Conservation (phyloP, 2,797 vertebrate genomes). For the Jordanella pulchra region DNA sequence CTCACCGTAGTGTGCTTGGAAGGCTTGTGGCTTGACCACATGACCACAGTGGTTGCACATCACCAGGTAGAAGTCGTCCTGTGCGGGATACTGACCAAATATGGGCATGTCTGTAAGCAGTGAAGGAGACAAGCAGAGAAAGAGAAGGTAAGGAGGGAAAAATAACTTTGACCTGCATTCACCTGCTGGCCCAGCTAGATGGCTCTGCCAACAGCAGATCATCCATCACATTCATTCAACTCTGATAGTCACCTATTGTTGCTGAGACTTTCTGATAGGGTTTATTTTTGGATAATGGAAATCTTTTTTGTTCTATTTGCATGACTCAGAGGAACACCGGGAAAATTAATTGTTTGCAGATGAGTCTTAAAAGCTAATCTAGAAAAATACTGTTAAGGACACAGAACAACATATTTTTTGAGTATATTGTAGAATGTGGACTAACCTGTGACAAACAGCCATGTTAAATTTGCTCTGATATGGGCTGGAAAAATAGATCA, state of each 20-base stretch:
- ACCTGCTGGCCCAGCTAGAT: slow-evolving; percentile 19
- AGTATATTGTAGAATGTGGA: neutral
- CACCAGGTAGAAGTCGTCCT: slow-evolving; percentile 99
- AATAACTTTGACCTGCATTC: slow-evolving; percentile 27
- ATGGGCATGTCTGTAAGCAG: slow-evolving; percentile 94
- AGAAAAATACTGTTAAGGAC: neutral
- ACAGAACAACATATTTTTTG: neutral
- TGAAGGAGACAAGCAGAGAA: slow-evolving; percentile 27
- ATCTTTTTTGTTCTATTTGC: slow-evolving; percentile 6
- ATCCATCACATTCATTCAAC: slow-evolving; percentile 3
- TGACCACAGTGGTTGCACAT: slow-evolving; percentile 99
- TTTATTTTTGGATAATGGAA: neutral
- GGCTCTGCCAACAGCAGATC: neutral
- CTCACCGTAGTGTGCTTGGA: slow-evolving; percentile 99
- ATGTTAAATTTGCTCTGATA: slow-evolving; percentile 3
- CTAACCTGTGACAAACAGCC: neutral
- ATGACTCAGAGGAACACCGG: neutral
- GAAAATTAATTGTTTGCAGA: neutral
- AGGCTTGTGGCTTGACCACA: slow-evolving; percentile 99
- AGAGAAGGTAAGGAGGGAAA: slow-evolving; percentile 32
- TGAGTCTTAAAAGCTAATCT: slow-evolving; percentile 1
- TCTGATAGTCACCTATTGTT: slow-evolving; percentile 24
- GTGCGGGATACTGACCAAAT: slow-evolving; percentile 98
- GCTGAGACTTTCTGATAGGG: slow-evolving; percentile 13
- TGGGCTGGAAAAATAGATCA: slow-evolving; percentile 11